Evolutionary conservation across 2,113 vertebrate genomes (phyloP).

Genomic region (Alexandromys fortis): DNA sequence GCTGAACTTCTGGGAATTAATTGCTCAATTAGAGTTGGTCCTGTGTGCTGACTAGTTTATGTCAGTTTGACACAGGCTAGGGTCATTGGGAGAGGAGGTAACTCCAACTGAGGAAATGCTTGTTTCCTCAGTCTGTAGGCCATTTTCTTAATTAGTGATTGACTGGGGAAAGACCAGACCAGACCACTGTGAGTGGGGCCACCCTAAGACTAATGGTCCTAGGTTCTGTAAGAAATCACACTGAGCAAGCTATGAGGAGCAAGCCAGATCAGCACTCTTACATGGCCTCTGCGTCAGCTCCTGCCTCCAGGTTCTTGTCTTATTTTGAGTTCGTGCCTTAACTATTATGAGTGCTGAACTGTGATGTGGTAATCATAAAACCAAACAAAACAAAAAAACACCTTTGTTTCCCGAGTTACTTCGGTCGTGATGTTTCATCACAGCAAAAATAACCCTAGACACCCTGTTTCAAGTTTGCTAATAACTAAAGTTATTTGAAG

Average conservation of each 20-base stretch:
- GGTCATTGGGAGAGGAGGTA: background rate
- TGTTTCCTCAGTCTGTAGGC: background rate
- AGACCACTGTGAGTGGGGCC: background rate
- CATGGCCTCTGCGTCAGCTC: background rate
- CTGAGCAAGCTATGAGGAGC: background rate
- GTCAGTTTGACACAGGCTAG: background rate
- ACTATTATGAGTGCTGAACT: background rate
- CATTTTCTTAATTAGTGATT: background rate
- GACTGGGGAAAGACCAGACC: fast-evolving
- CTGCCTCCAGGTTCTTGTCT: background rate
- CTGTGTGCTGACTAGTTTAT: background rate
- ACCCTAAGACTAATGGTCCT: background rate
- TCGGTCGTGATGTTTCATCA: background rate
- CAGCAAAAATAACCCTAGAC: background rate
- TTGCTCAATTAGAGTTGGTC: background rate
- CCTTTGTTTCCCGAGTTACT: no score
- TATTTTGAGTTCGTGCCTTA: background rate
- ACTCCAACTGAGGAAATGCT: background rate
- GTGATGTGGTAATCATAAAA: background rate
- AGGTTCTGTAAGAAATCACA: background rate
- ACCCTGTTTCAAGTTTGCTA: background rate
- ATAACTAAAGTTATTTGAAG: background rate
- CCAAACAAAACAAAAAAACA: background rate
- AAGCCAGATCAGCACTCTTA: background rate
- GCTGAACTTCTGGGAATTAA: background rate